Conservation (phyloP, 2,113 vertebrate species). For the Poeciliopsis prolifica region DNA sequence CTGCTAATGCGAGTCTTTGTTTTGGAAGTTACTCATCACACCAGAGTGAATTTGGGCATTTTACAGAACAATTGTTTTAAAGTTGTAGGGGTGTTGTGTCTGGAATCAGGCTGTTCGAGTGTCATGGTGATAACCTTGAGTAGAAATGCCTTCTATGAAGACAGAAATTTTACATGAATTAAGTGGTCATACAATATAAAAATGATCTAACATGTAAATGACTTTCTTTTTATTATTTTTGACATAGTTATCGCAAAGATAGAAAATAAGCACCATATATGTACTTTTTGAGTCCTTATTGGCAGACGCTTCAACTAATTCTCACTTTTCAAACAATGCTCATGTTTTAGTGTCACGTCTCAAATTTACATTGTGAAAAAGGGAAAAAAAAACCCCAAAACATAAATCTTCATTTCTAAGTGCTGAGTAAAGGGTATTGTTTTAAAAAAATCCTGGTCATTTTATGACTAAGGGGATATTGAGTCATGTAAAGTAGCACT, state of each 20-base stretch:
- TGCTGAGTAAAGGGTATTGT: conserved; percentile 1
- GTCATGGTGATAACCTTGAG: not conserved
- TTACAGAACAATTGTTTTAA: not conserved
- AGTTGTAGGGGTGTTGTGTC: not conserved
- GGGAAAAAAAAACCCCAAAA: too few species aligned
- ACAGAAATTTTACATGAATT: too few species aligned
- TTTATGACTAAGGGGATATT: conserved; percentile 64
- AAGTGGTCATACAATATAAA: too few species aligned
- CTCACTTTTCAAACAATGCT: not conserved
- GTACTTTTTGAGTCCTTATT: too few species aligned
- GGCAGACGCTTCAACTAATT: too few species aligned
- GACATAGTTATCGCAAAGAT: too few species aligned
- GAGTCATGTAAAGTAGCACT: conserved; percentile 38
- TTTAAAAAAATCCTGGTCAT: conserved; percentile 20
- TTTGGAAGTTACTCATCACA: not conserved
- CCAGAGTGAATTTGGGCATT: not conserved
- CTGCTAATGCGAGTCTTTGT: too few species aligned
- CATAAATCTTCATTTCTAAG: too few species aligned
- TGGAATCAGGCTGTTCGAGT: too few species aligned
- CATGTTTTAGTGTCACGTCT: not conserved
- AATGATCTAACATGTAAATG: too few species aligned
- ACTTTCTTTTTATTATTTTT: too few species aligned
- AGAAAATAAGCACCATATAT: too few species aligned
- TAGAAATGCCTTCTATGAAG: not conserved
- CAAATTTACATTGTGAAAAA: not conserved